phyloP scores from a whole-genome alignment of 1,140 invertebrate species.

The Macrocentrus cingulum region DNA sequence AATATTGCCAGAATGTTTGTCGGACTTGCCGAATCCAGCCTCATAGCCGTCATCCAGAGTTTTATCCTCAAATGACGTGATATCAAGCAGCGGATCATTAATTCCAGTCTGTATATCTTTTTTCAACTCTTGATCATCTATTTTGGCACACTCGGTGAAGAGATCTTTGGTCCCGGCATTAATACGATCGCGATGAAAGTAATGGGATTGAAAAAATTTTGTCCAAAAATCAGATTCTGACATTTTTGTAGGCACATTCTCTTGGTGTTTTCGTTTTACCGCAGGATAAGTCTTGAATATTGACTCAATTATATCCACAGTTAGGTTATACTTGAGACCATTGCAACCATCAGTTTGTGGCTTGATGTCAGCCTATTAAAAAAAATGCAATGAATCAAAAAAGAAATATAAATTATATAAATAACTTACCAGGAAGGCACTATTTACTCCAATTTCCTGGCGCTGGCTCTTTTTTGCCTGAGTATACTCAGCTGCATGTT shows the following conservation, averaged over 20 bases:
- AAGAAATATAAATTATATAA: conserved; percentile 1
- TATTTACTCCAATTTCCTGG: conserved; percentile 79
- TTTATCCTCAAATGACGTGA: conserved; percentile 78
- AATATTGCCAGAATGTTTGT: conserved; percentile 67
- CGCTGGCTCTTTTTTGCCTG: conserved; percentile 70
- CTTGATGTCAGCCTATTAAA: conserved; percentile 85
- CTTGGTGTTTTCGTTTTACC: conserved; percentile 94
- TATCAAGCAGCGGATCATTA: conserved; percentile 78
- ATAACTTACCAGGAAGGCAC: conserved; percentile 50
- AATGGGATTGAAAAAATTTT: conserved; percentile 99
- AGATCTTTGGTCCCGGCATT: conserved; percentile 87
- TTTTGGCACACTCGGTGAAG: conserved; percentile 95
- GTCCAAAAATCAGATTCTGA: conserved; percentile 98
- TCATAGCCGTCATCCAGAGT: conserved; percentile 72
- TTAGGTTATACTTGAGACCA: conserved; percentile 96
- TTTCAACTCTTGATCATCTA: conserved; percentile 86
- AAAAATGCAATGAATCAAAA: not conserved
- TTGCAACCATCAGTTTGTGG: conserved; percentile 97
- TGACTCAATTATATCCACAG: conserved; percentile 93
- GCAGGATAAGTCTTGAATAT: conserved; percentile 99
- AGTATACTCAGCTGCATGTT: conserved; percentile 78
- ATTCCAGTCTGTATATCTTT: conserved; percentile 78
- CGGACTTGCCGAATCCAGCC: conserved; percentile 60
- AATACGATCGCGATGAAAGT: conserved; percentile 96
- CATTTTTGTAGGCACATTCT: conserved; percentile 95